Percentiles rank a stretch among this genome's conserved stretches.
Evolutionary conservation across 2,888 invertebrate genomes (phyloP).

Genomic region (Cerastoderma edule): DNA sequence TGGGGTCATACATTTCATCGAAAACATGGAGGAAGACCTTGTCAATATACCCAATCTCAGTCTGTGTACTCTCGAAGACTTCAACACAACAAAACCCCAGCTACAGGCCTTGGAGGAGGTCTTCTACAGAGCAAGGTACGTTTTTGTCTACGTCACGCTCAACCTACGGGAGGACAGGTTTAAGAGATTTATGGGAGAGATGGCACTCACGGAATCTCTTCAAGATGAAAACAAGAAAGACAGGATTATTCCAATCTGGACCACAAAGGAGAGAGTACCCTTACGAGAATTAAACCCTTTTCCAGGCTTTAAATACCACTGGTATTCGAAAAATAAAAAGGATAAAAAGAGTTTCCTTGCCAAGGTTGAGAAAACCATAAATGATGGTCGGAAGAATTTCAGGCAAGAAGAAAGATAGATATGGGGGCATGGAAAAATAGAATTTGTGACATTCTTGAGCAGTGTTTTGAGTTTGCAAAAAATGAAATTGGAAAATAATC

Average conservation of each 20-base stretch:
- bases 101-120: neutral
- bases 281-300: slow-evolving; percentile 1
- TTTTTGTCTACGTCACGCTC: slow-evolving; percentile 20
- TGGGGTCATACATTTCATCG: neutral
- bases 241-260: slow-evolving; percentile 28
- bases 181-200: neutral
- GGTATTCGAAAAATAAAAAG: neutral
- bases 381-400: neutral
- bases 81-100: neutral
- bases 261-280: neutral
- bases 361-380: neutral
- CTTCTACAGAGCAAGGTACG: neutral
- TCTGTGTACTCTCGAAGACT: neutral
- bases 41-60: neutral
- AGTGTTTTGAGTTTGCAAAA: too few species aligned
- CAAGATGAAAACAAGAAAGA: neutral
- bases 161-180: neutral
- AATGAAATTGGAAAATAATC: too few species aligned
- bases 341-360: neutral
- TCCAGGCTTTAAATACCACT: slow-evolving; percentile 9
- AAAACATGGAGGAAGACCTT: neutral
- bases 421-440: too few species aligned
- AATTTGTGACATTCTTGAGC: too few species aligned
- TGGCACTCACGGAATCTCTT: slow-evolving; percentile 12
- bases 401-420: neutral